Base-by-base conservation (phyloP, 2,888 invertebrate genomes). In the Drosophila longiperda region DNA sequence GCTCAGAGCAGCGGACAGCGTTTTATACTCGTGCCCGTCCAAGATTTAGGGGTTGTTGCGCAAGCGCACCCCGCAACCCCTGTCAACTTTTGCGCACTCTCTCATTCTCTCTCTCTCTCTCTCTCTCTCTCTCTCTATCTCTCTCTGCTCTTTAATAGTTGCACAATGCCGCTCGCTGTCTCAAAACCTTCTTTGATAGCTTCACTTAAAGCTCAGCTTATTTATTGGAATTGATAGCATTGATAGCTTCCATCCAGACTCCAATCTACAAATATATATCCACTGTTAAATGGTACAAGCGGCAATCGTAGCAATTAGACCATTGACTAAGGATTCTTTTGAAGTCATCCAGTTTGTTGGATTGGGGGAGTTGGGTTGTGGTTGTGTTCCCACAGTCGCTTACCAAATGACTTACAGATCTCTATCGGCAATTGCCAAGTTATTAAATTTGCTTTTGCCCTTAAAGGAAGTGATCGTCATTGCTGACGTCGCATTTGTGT, bases 1-100 rank as follows among this genome's bases (percentile, higher is more conserved):
- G 64, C 52, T 60, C 81, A 77, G 75, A 70, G 70, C 57, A 67
- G 66, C 66, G 73, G 69, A 23, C 66, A 11, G 42, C 66, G 49
- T 80, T 88, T 90, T 88, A 88, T 90, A 88, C 77, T 63, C 61
- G 32, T 52, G 38, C 8, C 58, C 60, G 50, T n/a, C 48, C 20
- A 23, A 2, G 33, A 23, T 29, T 64, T 80, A 88, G 60, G 87
- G 85, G 88, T 83, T 69, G 90, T 90, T 87, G 71, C 89, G 86
- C 88, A 88, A 85, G 76, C 80, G 85, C 83, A 83, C 74, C 68
- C 73, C 52, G 58, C 73, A 66, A 58, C 49, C 63, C 36, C 38
- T 34, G 29, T 29, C 45, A 17, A 55, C 62, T 60, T 32, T 23
- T 32, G 23, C 52, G 55, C 67, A 49, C 63, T 40, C 65, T 38